These are phyloP conservation scores for Bambusicola thoracicus DNA, from an alignment of 2,113 vertebrate species.

Conservation along the genomic window DNA sequence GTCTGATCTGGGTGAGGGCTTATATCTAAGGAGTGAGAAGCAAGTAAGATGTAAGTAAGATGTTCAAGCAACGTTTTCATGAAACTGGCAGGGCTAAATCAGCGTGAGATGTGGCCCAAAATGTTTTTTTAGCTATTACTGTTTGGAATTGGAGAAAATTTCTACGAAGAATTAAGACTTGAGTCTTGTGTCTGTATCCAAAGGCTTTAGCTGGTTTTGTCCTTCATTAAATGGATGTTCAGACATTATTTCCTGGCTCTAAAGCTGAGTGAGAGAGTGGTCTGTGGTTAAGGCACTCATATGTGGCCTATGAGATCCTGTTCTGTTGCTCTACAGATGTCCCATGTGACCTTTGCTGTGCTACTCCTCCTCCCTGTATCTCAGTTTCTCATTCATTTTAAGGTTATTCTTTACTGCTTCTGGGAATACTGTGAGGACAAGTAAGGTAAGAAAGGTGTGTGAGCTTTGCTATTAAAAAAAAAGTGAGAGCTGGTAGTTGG, in stretches of 20 bases:
- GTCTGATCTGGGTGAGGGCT: background rate
- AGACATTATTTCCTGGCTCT: background rate
- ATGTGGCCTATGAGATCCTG: background rate
- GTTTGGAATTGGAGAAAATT: background rate
- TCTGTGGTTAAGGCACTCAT: background rate
- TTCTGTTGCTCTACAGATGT: background rate
- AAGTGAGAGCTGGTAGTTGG: background rate
- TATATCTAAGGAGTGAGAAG: background rate
- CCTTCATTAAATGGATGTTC: background rate
- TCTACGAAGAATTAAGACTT: background rate
- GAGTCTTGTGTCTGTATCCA: background rate
- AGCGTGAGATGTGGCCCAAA: background rate
- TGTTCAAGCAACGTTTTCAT: background rate
- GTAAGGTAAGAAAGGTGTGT: background rate
- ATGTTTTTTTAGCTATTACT: background rate
- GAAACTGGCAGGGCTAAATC: background rate
- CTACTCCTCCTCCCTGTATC: background rate
- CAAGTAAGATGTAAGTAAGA: background rate
- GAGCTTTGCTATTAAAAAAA: background rate
- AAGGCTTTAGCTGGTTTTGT: background rate
- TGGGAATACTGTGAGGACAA: background rate
- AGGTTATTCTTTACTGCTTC: background rate
- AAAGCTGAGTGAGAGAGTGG: background rate
- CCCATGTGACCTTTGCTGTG: background rate
- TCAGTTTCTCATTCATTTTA: background rate